Percentiles rank a stretch among this genome's conserved stretches.
These are phyloP conservation scores for Harpagus bidentatus DNA, from an alignment of 2,113 vertebrate species.

Conservation along the genomic window DNA sequence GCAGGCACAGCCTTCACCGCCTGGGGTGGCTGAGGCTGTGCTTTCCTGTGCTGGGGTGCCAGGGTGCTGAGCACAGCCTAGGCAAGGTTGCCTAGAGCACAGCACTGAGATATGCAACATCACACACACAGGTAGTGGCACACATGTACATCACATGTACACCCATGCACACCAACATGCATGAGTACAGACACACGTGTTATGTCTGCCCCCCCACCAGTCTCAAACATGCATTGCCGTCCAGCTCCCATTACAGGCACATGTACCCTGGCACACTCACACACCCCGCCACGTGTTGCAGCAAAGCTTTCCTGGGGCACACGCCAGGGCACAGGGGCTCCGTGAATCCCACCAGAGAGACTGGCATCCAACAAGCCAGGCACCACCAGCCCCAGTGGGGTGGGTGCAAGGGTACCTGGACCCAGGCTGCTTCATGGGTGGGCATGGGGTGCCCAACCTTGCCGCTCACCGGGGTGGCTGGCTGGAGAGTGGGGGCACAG, in stretches of 20 bases:
- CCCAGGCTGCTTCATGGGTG: not conserved
- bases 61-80: rapidly evolving
- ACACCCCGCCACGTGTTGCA: too few species aligned
- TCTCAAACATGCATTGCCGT: not conserved
- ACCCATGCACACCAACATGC: rapidly evolving
- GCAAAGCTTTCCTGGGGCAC: not conserved
- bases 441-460: not conserved
- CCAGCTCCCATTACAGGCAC: not conserved
- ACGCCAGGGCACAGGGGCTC: not conserved
- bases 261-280: rapidly evolving
- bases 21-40: rapidly evolving
- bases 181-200: not conserved
- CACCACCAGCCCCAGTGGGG: not conserved
- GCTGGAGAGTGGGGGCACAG: not conserved
- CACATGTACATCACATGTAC: not conserved
- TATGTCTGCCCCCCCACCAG: not conserved
- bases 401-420: not conserved
- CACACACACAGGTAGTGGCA: not conserved
- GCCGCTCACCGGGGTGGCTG: rapidly evolving
- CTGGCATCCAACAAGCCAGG: not conserved
- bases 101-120: not conserved
- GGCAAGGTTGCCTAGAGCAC: too few species aligned
- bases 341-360: not conserved
- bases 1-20: not conserved
- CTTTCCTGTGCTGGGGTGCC: not conserved